Percentiles rank a stretch among this genome's conserved stretches.
Conservation (phyloP, 2,797 vertebrate species). For the Sparidentex hasta region DNA sequence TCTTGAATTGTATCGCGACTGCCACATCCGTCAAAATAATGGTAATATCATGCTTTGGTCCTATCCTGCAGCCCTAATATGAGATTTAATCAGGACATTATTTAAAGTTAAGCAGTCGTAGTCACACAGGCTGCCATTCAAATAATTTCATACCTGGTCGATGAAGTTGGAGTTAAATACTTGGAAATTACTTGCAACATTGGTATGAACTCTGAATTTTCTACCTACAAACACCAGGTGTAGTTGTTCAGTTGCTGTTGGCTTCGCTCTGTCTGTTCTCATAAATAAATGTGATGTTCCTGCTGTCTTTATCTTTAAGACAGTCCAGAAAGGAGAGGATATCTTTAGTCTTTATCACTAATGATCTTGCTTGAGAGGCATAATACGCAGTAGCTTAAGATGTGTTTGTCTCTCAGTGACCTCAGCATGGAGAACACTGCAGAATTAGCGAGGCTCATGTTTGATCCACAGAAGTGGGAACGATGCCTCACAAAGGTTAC, state of each 20-base stretch:
- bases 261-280: background rate
- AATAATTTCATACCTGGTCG: background rate
- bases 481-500: constrained; percentile 4
- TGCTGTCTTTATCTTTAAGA: constrained; percentile 6
- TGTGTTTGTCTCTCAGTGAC: constrained; percentile 39
- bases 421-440: constrained; percentile 36
- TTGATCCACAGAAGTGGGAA: constrained; percentile 1
- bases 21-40: too few relatives aligned
- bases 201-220: background rate
- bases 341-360: constrained; percentile 28
- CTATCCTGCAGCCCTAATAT: background rate
- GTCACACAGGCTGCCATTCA: background rate
- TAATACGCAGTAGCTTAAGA: constrained; percentile 27
- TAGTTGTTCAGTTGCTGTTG: constrained; percentile 38
- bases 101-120: background rate
- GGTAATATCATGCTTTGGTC: too few relatives aligned
- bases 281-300: background rate
- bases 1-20: too few relatives aligned
- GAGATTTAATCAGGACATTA: background rate
- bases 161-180: background rate
- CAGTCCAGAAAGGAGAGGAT: constrained; percentile 3
- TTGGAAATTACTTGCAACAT: background rate
- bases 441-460: constrained; percentile 41
- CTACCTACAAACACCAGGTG: background rate
- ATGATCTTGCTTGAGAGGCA: constrained; percentile 7